Evolutionary conservation across 2,888 invertebrate genomes (phyloP).

Genomic region (Drosophila suboccidentalis): DNA sequence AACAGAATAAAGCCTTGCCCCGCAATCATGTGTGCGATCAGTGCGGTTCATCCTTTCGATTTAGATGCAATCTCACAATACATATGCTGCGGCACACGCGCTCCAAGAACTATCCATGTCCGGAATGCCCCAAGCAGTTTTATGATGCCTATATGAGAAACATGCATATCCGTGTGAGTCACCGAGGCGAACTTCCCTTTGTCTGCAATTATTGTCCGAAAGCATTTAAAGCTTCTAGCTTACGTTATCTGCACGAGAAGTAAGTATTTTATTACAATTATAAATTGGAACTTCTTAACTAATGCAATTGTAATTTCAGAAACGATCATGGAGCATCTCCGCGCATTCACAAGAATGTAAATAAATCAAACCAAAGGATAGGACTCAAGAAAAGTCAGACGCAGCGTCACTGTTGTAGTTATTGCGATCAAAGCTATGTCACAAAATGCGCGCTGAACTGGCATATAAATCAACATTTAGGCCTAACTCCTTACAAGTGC

Average conservation of each 20-base stretch:
- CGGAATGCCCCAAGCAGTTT: constrained; percentile 87
- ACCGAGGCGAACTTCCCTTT: constrained; percentile 87
- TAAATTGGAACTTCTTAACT: neutral
- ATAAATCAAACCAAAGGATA: constrained; percentile 15
- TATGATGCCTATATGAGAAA: constrained; percentile 87
- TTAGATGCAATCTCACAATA: constrained; percentile 87
- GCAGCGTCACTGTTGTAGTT: constrained; percentile 63
- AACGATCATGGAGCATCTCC: constrained; percentile 62
- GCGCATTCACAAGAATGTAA: constrained; percentile 52
- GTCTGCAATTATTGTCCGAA: constrained; percentile 89
- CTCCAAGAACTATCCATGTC: constrained; percentile 87
- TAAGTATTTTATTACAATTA: constrained; percentile 86
- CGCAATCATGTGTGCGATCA: constrained; percentile 67
- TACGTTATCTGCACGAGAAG: constrained; percentile 88
- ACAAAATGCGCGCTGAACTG: constrained; percentile 85
- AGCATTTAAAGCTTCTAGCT: constrained; percentile 87
- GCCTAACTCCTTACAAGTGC: constrained; percentile 86
- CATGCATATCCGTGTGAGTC: constrained; percentile 86
- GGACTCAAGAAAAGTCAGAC: constrained; percentile 6
- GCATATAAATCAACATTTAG: constrained; percentile 87
- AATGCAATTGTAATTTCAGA: constrained; percentile 24
- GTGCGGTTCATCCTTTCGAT: constrained; percentile 81
- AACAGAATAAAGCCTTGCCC: constrained; percentile 54
- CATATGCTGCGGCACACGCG: constrained; percentile 87
- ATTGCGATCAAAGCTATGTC: constrained; percentile 77